Conservation (phyloP, 1,140 invertebrate species). For the Hyles euphorbiae region DNA sequence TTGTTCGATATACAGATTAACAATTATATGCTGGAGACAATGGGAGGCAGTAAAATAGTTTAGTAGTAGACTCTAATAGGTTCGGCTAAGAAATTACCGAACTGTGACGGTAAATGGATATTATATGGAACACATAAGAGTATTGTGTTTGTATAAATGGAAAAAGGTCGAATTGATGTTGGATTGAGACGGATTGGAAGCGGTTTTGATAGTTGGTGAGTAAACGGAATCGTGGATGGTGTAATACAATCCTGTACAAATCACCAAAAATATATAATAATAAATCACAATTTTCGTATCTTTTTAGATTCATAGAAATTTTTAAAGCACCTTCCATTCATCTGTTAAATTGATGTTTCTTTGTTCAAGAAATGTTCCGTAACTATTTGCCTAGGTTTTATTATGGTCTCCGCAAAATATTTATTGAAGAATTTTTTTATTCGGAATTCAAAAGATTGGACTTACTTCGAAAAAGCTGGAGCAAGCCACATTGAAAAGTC, state of each 20-base stretch:
- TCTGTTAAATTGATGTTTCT: too few species aligned
- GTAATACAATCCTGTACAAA: constrained; percentile 9
- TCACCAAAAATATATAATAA: background rate
- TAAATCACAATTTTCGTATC: background rate
- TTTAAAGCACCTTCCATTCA: too few species aligned
- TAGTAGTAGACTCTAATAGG: background rate
- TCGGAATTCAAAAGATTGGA: too few species aligned
- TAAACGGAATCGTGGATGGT: constrained; percentile 37
- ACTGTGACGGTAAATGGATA: too few species aligned
- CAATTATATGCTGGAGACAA: constrained; percentile 11
- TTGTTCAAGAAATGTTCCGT: too few species aligned
- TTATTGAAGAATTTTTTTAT: too few species aligned
- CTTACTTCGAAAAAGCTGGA: too few species aligned
- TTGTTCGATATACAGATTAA: constrained; percentile 20
- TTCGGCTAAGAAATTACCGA: too few species aligned
- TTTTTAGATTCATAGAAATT: too few species aligned
- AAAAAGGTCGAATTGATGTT: constrained; percentile 22
- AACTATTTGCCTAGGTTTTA: too few species aligned
- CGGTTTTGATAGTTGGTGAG: constrained; percentile 43
- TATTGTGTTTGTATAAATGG: constrained; percentile 2
- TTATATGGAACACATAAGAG: background rate
- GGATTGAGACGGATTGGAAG: constrained; percentile 38
- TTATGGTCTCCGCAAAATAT: too few species aligned
- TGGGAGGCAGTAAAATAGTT: constrained; percentile 1
- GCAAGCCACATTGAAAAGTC: too few species aligned